Evolutionary conservation across 2,113 vertebrate species (phyloP), one percentile per base, ranked within the genome.

Genomic region (Hymenochirus boettgeri): DNA sequence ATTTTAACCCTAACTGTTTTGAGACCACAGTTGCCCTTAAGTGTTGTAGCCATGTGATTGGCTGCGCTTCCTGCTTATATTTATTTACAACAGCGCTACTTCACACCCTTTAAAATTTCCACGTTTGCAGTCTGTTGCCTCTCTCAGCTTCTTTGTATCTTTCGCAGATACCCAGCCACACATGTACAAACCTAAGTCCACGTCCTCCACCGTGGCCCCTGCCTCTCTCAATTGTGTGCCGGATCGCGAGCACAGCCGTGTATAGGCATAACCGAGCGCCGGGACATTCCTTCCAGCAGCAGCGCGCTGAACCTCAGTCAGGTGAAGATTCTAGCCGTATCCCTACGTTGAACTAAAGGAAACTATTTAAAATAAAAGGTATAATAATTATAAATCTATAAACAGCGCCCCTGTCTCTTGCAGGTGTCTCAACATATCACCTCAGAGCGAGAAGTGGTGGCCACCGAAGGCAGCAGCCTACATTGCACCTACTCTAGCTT

Each of bases 241-340:
- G 90, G 85, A 71, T 69, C 88, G 76, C 81, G 48, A 90, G 90
- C 82, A 86, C 89, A 45, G 84, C 87, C 31, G 76, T 90, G 75
- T 97, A 96, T 80, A 86, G 94, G 72, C 96, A 96, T 80, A 93
- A 91, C 79, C 88, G 94, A 75, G 86, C 92, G 55, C 93, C 89
- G 70, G 89, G 91, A 72, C 93, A 94, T 79, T 91, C 88, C 82
- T 93, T 97, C 81, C 93, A 95, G 79, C 92, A 94, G 73, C 96
- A 99, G 83, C 96, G n/a, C 96, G 69, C 95, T 99, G 72, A 99
- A 99, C 85, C 96, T 99, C 83, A 99, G 95, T 86, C 96, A 99
- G 95, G 96, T 99, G 79, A 71, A 72, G 26, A 61, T n/a, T n/a
- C n/a, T n/a, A n/a, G n/a, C n/a, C n/a, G n/a, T n/a, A n/a, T n/a